phyloP scores from a whole-genome alignment of 2,888 invertebrate species.

The Drosophila macrothrix region DNA sequence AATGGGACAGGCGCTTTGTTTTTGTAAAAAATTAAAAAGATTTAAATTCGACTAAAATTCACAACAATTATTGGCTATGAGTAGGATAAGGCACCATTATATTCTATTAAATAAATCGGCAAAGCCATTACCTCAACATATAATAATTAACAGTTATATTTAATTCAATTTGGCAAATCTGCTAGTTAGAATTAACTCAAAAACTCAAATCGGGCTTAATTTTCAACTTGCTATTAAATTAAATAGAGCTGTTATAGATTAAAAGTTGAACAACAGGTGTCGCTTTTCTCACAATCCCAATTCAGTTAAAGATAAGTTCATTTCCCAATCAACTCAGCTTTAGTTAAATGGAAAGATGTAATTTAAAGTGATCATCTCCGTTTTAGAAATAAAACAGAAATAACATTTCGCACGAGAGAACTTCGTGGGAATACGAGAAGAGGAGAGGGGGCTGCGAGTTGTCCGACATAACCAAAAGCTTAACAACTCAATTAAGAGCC shows the following conservation, averaged over 20 bases:
- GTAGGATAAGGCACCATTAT: neutral
- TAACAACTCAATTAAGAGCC: constrained; percentile 69
- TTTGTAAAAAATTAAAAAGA: neutral
- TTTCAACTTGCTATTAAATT: neutral
- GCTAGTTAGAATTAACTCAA: neutral
- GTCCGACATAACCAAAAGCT: constrained; percentile 33
- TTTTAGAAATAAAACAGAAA: constrained; percentile 43
- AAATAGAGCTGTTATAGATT: neutral
- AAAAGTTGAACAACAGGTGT: constrained; percentile 2
- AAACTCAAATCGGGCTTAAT: neutral
- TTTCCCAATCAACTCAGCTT: constrained; percentile 7
- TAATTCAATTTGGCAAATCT: neutral
- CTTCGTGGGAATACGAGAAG: neutral
- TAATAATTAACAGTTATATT: no score
- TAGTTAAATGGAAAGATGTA: neutral
- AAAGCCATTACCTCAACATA: neutral
- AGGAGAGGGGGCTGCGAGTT: neutral
- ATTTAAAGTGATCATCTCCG: constrained; percentile 24
- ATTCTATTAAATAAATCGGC: neutral
- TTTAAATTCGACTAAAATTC: no score
- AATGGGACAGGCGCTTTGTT: neutral
- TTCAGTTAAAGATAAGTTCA: constrained; percentile 5
- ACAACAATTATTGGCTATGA: neutral
- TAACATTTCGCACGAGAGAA: constrained; percentile 17
- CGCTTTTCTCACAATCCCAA: neutral